Base-by-base conservation (phyloP, 2,888 invertebrate genomes). In the Dioctria linearis region DNA sequence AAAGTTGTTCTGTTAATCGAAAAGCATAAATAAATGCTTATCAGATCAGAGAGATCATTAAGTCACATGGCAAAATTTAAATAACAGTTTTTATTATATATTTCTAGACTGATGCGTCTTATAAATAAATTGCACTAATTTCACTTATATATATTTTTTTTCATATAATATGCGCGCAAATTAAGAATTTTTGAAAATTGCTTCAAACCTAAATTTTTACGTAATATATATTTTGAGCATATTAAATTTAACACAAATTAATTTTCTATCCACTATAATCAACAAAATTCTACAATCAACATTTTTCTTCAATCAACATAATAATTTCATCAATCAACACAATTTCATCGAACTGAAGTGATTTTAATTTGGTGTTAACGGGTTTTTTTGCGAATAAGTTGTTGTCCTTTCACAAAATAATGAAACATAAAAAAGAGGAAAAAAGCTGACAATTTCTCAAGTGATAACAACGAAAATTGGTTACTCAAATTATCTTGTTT, bases 361-460 rank as follows among this genome's bases (percentile, higher is more conserved):
- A 25, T 8, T 3, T 37, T 6, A 59, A n/a, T 3, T 6, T 8
- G 42, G 11, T 13, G 6, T 42, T 49, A 51, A 71, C 5, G 11
- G 37, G 2, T 54, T 40, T 54, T 49, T 37, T 25, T 46, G 71
- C 71, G 42, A 65, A 78, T 67, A 78, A 78, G 78, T 78, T 78
- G 78, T 78, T 78, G 78, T 78, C 78, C 78, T 78, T 78, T 78
- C 78, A 78, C 78, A 78, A 78, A 42, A 54, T 39, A 39, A 65
- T 51, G 40, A n/a, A 4, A 57, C 42, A 75, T 11, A 13, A 25
- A n/a, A 59, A 59, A 75, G n/a, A 46, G 46, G 43, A 13, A 57
- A 75, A 75, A 75, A 75, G 75, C 75, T 75, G 75, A 75, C 75
- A 75, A 75, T 75, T 75, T 61, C 8, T 67, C 6, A n/a, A 59